A percentile compares a stretch with the other conserved stretches of the same genome.
Evolutionary conservation across 2,797 vertebrate species (phyloP).

Genomic region (Sylvia borin): DNA sequence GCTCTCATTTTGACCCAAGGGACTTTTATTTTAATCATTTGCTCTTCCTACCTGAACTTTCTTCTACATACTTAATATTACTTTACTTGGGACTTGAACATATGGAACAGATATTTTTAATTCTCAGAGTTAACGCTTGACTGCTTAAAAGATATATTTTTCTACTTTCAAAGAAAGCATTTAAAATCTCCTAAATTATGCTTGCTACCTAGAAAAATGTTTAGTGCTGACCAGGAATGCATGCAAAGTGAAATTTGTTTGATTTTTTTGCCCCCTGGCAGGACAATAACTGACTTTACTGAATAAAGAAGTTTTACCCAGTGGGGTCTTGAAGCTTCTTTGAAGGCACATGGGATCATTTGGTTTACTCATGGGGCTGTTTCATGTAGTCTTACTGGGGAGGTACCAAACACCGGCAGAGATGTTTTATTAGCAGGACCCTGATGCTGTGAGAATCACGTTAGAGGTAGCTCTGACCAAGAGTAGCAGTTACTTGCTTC

Average conservation of each 20-base stretch:
- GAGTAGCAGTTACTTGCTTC: no score
- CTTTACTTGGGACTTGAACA: conserved; percentile 59
- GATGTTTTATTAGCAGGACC: neutral
- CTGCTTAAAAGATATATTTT: conserved; percentile 67
- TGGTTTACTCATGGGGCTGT: neutral
- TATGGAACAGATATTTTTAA: conserved; percentile 76
- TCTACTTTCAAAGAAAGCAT: conserved; percentile 44
- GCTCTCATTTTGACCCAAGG: conserved; percentile 41
- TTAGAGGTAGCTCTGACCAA: neutral
- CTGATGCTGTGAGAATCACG: neutral
- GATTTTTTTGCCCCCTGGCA: neutral
- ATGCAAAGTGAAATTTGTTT: conserved; percentile 14
- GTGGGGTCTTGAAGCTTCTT: neutral
- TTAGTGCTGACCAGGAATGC: conserved; percentile 14
- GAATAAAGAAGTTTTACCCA: neutral
- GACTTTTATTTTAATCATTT: conserved; percentile 75
- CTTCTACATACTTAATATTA: conserved; percentile 70
- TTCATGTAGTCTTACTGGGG: neutral
- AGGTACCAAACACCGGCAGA: neutral
- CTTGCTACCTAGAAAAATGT: neutral
- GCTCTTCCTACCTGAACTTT: conserved; percentile 69
- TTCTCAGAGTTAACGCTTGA: conserved; percentile 49
- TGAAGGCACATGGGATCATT: neutral
- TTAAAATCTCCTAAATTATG: conserved; percentile 62
- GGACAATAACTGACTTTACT: neutral